phyloP scores from a whole-genome alignment of 2,888 invertebrate species.

The Netelia virgata region DNA sequence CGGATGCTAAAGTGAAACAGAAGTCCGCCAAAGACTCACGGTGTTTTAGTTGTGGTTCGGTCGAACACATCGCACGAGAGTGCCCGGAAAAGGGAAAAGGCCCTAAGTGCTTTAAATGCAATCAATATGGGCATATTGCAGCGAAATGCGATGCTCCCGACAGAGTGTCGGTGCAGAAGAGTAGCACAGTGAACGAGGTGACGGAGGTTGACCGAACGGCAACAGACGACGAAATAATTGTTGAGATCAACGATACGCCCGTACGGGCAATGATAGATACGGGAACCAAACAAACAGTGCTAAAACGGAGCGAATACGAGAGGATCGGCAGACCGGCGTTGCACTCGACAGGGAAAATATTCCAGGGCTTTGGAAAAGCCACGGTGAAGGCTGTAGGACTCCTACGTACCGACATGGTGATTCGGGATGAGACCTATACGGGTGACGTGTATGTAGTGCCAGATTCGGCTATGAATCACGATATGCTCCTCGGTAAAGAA shows the following conservation, averaged over 20 bases:
- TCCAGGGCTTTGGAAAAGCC: slow-evolving; percentile 53
- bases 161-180: neutral
- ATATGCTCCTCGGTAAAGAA: slow-evolving; percentile 26
- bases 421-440: neutral
- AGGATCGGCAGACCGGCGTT: slow-evolving; percentile 44
- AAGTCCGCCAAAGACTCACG: slow-evolving; percentile 40
- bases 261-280: slow-evolving; percentile 41
- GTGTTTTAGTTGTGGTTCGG: no score
- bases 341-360: neutral
- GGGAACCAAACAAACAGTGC: neutral
- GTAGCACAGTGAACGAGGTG: neutral
- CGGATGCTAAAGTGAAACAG: slow-evolving; percentile 12
- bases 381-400: slow-evolving; percentile 23
- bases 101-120: no score
- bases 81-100: no score
- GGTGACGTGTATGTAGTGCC: slow-evolving; percentile 17
- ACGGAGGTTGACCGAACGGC: neutral
- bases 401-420: neutral
- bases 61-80: no score
- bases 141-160: no score
- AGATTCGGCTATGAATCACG: slow-evolving; percentile 4
- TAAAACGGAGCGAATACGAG: slow-evolving; percentile 41
- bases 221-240: slow-evolving; percentile 27
- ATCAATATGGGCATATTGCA: no score
- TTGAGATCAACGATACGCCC: slow-evolving; percentile 22